Conservation (phyloP, 2,888 invertebrate species). For the Chesias legatella region DNA sequence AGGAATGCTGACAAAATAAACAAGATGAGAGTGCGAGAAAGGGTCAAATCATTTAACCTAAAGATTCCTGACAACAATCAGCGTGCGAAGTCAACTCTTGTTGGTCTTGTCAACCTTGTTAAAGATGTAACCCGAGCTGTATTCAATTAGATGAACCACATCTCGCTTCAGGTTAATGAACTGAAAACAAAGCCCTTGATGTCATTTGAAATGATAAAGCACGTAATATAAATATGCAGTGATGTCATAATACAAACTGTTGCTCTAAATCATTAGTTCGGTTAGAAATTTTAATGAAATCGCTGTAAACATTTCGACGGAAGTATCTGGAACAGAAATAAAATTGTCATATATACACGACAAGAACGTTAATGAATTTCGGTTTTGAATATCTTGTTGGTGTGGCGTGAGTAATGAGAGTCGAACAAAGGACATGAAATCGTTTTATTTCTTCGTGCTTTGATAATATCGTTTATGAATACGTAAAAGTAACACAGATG, state of each 20-base stretch:
- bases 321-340: slow-evolving; percentile 38
- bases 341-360: slow-evolving; percentile 54
- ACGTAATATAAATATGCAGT: slow-evolving; percentile 27
- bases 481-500: no score
- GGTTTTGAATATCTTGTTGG: slow-evolving; percentile 28
- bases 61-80: slow-evolving; percentile 70
- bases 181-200: slow-evolving; percentile 30
- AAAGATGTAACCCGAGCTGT: slow-evolving; percentile 63
- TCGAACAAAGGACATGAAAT: slow-evolving; percentile 6
- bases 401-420: slow-evolving; percentile 3
- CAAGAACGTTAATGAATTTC: slow-evolving; percentile 49
- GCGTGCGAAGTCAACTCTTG: slow-evolving; percentile 69
- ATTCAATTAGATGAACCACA: slow-evolving; percentile 59
- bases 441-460: no score
- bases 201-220: slow-evolving; percentile 30
- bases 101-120: slow-evolving; percentile 59
- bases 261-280: slow-evolving; percentile 36
- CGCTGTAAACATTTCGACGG: slow-evolving; percentile 47
- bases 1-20: slow-evolving; percentile 31
- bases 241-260: slow-evolving; percentile 43
- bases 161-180: slow-evolving; percentile 45
- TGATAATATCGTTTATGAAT: no score
- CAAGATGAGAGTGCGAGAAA: slow-evolving; percentile 40
- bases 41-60: slow-evolving; percentile 69
- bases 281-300: slow-evolving; percentile 55